Conservation (phyloP, 2,888 invertebrate genomes). For the Heterodera filipjevi region DNA sequence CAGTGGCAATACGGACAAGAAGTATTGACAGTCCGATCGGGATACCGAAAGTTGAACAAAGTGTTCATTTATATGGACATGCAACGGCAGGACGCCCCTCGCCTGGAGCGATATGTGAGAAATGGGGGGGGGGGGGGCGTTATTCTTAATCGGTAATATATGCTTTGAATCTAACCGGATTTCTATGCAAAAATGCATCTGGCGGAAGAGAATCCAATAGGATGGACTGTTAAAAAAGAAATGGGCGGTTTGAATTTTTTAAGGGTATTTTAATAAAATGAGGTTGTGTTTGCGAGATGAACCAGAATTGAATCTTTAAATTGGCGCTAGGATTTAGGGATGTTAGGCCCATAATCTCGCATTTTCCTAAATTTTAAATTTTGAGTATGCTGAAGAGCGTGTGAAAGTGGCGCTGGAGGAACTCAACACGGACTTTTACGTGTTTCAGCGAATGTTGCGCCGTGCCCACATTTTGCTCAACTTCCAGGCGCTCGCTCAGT, state of each 20-base stretch:
- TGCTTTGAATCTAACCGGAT: too few species aligned
- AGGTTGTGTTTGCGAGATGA: too few species aligned
- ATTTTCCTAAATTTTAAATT: conserved; percentile 21
- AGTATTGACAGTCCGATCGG: conserved; percentile 52
- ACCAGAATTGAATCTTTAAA: too few species aligned
- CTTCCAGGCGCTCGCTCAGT: conserved; percentile 55
- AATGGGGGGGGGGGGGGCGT: background rate
- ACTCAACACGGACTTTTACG: conserved; percentile 56
- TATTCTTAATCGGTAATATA: too few species aligned
- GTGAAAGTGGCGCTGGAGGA: conserved; percentile 55
- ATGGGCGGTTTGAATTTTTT: too few species aligned
- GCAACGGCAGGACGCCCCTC: conserved; percentile 55
- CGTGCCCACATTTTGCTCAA: conserved; percentile 61
- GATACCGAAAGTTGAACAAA: conserved; percentile 56
- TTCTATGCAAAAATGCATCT: too few species aligned
- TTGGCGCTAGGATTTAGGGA: too few species aligned
- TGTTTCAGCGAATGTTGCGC: conserved; percentile 55
- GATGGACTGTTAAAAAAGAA: too few species aligned
- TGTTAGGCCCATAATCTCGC: too few species aligned
- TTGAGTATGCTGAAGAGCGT: conserved; percentile 58
- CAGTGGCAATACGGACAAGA: conserved; percentile 64
- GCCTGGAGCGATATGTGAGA: conserved; percentile 50
- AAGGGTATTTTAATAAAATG: too few species aligned
- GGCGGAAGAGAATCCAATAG: too few species aligned
- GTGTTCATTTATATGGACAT: conserved; percentile 59